phyloP scores from a whole-genome alignment of 2,888 invertebrate genomes.

The Eucriotettix oculatus region DNA sequence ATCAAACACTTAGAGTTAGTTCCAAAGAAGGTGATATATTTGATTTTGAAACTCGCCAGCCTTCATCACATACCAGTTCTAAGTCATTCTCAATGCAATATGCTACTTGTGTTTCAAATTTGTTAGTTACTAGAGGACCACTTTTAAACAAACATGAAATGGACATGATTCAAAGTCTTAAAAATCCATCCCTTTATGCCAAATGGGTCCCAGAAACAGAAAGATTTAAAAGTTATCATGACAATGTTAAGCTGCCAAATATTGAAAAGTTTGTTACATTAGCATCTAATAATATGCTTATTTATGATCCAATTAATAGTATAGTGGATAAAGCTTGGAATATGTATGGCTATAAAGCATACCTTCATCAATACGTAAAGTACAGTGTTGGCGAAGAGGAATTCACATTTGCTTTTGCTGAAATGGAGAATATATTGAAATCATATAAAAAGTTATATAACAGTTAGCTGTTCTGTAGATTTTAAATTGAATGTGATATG shows the following conservation, averaged over 20 bases:
- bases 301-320: constrained; percentile 23
- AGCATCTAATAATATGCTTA: constrained; percentile 28
- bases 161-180: too few species aligned
- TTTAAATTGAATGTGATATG: too few species aligned
- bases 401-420: constrained; percentile 31
- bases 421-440: constrained; percentile 28
- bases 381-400: constrained; percentile 29
- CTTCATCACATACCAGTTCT: neutral
- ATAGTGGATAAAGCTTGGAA: constrained; percentile 30
- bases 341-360: constrained; percentile 29
- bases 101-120: constrained; percentile 21
- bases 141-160: too few species aligned
- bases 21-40: constrained; percentile 11
- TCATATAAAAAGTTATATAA: constrained; percentile 24
- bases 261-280: constrained; percentile 28
- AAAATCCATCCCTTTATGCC: constrained; percentile 22
- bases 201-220: constrained; percentile 23
- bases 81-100: constrained; percentile 8
- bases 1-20: constrained; percentile 19
- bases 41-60: constrained; percentile 17
- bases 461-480: too few species aligned
- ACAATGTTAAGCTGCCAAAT: constrained; percentile 23
- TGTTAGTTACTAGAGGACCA: constrained; percentile 27
- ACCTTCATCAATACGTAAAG: constrained; percentile 33
- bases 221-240: constrained; percentile 24